Base-by-base conservation (phyloP, 2,888 invertebrate species). In the Camponotus fellah region DNA sequence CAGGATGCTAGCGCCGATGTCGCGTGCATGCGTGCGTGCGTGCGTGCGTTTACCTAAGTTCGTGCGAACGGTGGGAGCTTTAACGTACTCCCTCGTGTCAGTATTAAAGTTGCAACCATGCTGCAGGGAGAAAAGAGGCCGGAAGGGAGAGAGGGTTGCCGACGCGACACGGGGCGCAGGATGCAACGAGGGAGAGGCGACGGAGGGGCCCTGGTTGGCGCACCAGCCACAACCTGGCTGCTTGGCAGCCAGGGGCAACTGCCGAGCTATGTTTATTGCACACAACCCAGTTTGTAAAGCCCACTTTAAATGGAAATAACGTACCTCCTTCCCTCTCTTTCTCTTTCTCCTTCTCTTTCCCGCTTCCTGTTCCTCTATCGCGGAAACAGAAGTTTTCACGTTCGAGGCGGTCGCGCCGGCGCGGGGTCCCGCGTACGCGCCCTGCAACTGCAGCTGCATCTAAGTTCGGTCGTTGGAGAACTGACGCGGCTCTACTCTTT, bases 231-330 rank as follows among this genome's bases (percentile, higher is more conserved):
- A 77, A 77, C 77, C 58, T 64, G 85, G 79, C 76, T 65, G 71
- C 49, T 56, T 77, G 65, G 66, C 43, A 74, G 68, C 37, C 32
- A 64, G 65, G 53, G 56, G 79, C 84, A 82, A 84, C 77, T 79
- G 68, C 49, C 86, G 65, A 75, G 77, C 75, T 83, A 82, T 86
- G 87, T 89, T 84, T 88, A 88, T 88, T 82, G 79, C 83, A 49
- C 49, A 49, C 49, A 79, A 84, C 87, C 76, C 79, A 87, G 85
- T 91, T 88, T 80, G 86, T 76, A 82, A 83, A 87, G 85, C 81
- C 85, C 85, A 88, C 86, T 89, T 87, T 85, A 88, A 89, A 89
- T 88, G 87, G 82, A 88, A 91, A 91, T 91, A 87, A 85, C 84
- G 83, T 89, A 82, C 85, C 69, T 60, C 49, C 83, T 81, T 77